Conservation (phyloP, 1,140 invertebrate genomes). For the Polypedilum pembai region DNA sequence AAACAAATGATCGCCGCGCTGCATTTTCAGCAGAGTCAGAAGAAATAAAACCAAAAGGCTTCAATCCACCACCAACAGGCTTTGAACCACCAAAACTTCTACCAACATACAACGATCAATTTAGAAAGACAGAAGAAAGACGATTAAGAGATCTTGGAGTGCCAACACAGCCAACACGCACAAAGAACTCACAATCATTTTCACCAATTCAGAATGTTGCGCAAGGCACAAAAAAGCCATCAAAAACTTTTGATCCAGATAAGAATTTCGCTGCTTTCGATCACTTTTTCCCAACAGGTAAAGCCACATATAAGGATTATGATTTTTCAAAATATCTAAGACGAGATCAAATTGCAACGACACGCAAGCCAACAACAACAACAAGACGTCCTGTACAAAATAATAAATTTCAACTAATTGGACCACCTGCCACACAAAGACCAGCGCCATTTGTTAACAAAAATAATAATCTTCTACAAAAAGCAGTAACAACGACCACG, state of each 20-base stretch:
- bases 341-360: background rate
- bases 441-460: background rate
- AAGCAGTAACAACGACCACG: background rate
- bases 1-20: background rate
- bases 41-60: background rate
- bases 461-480: background rate
- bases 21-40: background rate
- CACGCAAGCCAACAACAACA: background rate
- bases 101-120: background rate
- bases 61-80: background rate
- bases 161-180: background rate
- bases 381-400: slow-evolving; percentile 5
- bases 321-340: slow-evolving; percentile 23
- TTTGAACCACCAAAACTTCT: slow-evolving; percentile 7
- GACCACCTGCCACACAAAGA: background rate
- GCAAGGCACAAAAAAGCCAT: background rate
- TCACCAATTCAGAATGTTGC: slow-evolving; percentile 28
- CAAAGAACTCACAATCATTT: background rate
- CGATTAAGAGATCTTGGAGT: background rate
- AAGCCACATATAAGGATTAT: slow-evolving; percentile 11
- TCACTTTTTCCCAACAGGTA: background rate
- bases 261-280: background rate
- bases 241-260: background rate
- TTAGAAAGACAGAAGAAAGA: background rate
- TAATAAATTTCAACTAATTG: background rate